phyloP scores from a whole-genome alignment of 2,797 vertebrate species.

The Chromobotia macracanthus region DNA sequence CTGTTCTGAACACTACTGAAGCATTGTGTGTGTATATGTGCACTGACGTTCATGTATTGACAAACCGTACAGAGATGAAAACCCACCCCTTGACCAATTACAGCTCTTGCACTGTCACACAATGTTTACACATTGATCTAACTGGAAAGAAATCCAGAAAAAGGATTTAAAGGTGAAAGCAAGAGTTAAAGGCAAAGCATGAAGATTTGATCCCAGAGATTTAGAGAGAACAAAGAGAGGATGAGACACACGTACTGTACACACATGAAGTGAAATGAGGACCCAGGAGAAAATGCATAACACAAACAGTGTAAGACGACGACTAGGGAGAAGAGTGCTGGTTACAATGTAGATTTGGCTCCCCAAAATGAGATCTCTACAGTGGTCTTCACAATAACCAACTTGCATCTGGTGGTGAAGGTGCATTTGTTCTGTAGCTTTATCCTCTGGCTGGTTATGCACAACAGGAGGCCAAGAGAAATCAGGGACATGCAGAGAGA shows the following conservation, averaged over 20 bases:
- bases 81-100: conserved; percentile 27
- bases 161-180: neutral
- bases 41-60: conserved; percentile 24
- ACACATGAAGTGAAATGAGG: neutral
- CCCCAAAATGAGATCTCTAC: neutral
- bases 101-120: conserved; percentile 10
- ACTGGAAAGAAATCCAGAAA: neutral
- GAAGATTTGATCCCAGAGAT: neutral
- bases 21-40: conserved; percentile 1
- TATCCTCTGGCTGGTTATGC: conserved; percentile 24
- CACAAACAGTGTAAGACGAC: too few relatives aligned
- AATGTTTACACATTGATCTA: neutral
- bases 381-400: conserved; percentile 43
- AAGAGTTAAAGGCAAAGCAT: neutral
- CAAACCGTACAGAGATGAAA: conserved; percentile 17
- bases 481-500: conserved; percentile 12
- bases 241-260: neutral
- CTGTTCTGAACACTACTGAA: conserved; percentile 35
- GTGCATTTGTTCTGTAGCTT: conserved; percentile 16
- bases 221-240: neutral
- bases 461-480: conserved; percentile 21
- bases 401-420: conserved; percentile 41
- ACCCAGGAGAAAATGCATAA: too few relatives aligned
- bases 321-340: neutral
- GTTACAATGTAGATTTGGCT: neutral